phyloP scores from a whole-genome alignment of 2,113 vertebrate species.

The Proterorhinus semilunaris region DNA sequence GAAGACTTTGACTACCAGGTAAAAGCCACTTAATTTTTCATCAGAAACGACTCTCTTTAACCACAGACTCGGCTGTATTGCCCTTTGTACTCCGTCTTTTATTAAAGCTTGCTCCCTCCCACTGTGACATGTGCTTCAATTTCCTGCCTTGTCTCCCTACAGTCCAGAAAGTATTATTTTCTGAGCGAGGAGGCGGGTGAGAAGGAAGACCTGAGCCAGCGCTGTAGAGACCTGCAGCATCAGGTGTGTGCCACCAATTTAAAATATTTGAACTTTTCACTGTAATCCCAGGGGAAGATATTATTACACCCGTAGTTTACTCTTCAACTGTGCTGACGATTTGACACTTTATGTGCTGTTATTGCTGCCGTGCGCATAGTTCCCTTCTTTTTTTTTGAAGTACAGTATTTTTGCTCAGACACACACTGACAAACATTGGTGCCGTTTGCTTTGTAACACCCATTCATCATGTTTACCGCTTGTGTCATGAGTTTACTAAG shows the following conservation, averaged over 20 bases:
- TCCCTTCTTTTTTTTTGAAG: neutral
- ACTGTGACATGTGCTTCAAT: conserved; percentile 14
- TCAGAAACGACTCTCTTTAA: neutral
- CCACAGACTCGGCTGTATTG: conserved; percentile 1
- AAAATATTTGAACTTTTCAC: neutral
- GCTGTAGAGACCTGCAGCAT: conserved; percentile 81
- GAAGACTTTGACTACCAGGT: conserved; percentile 91
- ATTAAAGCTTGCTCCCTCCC: conserved; percentile 4
- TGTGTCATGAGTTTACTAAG: conserved; percentile 1
- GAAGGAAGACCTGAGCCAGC: conserved; percentile 77
- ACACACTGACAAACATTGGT: neutral
- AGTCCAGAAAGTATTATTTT: conserved; percentile 93
- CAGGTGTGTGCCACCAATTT: conserved; percentile 75
- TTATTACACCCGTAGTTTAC: neutral
- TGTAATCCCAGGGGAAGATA: too few species aligned
- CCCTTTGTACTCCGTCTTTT: conserved; percentile 12
- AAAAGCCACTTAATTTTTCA: conserved; percentile 7
- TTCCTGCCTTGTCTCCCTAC: conserved; percentile 22
- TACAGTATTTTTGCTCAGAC: neutral
- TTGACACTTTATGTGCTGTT: neutral
- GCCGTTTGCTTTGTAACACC: conserved; percentile 1
- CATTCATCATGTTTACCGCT: neutral
- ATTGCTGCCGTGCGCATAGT: neutral
- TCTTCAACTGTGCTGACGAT: neutral
- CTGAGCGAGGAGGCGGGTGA: conserved; percentile 84